Conservation (phyloP, 2,888 invertebrate genomes). For the Aphodius granarius region DNA sequence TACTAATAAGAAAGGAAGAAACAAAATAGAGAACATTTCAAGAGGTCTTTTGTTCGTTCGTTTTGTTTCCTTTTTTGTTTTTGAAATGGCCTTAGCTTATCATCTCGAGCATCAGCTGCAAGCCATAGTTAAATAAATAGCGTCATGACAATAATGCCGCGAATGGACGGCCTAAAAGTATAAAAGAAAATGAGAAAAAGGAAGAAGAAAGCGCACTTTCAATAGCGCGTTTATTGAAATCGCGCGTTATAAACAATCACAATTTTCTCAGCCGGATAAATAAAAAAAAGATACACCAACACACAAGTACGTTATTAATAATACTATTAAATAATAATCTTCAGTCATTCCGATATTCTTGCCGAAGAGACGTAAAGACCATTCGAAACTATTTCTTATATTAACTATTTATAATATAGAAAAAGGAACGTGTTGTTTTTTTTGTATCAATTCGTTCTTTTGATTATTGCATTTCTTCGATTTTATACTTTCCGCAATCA, state of each 20-base stretch:
- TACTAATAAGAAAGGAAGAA: neutral
- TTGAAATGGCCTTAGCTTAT: neutral
- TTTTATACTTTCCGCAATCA: neutral
- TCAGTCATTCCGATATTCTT: neutral
- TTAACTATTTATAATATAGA: neutral
- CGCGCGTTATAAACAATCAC: constrained; percentile 10
- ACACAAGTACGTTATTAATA: neutral
- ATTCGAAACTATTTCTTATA: neutral
- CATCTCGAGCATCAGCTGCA: constrained; percentile 6
- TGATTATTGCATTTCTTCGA: neutral
- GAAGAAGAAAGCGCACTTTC: neutral
- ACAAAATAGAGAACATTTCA: too few relatives aligned
- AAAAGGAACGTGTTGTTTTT: too few relatives aligned
- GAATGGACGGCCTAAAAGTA: constrained; percentile 9
- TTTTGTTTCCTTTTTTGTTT: neutral
- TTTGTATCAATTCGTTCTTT: neutral
- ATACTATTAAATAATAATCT: neutral
- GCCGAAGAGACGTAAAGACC: neutral
- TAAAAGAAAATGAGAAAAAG: constrained; percentile 1
- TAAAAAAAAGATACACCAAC: constrained; percentile 1
- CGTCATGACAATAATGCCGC: constrained; percentile 5
- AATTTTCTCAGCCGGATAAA: neutral
- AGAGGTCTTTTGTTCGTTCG: neutral
- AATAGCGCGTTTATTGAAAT: neutral
- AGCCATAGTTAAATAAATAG: neutral